Percentiles rank a stretch among this genome's conserved stretches.
Conservation (phyloP, 2,113 vertebrate species). For the Brachyistius frenatus region DNA sequence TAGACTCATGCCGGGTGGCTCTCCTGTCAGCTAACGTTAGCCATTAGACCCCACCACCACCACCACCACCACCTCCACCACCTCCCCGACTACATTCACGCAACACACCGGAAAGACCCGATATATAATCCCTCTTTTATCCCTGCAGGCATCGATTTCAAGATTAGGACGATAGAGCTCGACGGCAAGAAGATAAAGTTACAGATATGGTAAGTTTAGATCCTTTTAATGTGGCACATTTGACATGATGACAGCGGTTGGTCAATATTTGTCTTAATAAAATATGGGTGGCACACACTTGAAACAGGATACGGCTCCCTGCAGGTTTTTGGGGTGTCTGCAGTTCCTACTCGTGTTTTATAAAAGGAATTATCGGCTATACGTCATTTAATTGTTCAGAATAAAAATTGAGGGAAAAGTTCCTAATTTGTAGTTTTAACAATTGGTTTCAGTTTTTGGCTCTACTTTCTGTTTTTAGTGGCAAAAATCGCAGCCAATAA, state of each 20-base stretch:
- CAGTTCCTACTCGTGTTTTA: too few relatives aligned
- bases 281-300: too few relatives aligned
- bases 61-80: too few relatives aligned
- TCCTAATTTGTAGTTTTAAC: too few relatives aligned
- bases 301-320: background rate
- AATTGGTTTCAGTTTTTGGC: too few relatives aligned
- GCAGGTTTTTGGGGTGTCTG: too few relatives aligned
- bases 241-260: background rate
- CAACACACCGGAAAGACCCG: slow-evolving; percentile 23
- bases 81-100: slow-evolving; percentile 31
- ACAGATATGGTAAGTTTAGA: slow-evolving; percentile 93
- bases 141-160: slow-evolving; percentile 95
- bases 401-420: too few relatives aligned
- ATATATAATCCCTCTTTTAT: slow-evolving; percentile 20
- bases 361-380: too few relatives aligned
- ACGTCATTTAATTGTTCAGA: too few relatives aligned
- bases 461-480: too few relatives aligned
- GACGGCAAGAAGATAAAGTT: slow-evolving; percentile 98
- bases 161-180: slow-evolving; percentile 97
- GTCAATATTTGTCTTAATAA: background rate
- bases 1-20: slow-evolving; percentile 42
- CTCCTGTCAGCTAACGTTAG: slow-evolving; percentile 5
- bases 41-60: slow-evolving; percentile 6
- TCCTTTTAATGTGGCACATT: background rate
- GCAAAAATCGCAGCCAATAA: too few relatives aligned